Evolutionary conservation across 2,113 vertebrate species (phyloP).

Genomic region (Pungitius pungitius): DNA sequence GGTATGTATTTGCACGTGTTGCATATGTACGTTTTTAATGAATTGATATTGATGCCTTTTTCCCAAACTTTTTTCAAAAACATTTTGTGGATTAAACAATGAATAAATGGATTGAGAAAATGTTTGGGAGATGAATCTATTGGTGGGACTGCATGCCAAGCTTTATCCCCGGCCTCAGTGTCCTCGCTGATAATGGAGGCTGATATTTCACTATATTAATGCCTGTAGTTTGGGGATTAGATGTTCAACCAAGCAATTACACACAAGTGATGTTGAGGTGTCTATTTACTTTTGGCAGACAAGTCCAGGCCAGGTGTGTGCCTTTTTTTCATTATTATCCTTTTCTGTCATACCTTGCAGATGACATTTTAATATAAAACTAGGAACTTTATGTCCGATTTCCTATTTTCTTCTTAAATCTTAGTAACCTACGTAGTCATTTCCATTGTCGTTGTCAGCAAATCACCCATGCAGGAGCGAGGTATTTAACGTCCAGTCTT

Average conservation of each 20-base stretch:
- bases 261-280: not conserved
- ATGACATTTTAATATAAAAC: not conserved
- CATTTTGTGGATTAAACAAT: not conserved
- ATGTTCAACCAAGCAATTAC: not conserved
- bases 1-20: not conserved
- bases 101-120: not conserved
- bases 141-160: not conserved
- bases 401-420: slow-evolving; percentile 11
- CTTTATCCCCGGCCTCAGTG: slow-evolving; percentile 1
- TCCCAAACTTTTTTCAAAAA: not conserved
- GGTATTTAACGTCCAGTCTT: slow-evolving; percentile 64
- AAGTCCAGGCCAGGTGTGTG: not conserved
- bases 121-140: not conserved
- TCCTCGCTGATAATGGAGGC: slow-evolving; percentile 3
- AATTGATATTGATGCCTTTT: no score
- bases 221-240: not conserved
- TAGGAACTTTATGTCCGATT: not conserved
- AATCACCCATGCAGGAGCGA: slow-evolving; percentile 49
- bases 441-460: slow-evolving; percentile 56
- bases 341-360: not conserved
- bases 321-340: not conserved
- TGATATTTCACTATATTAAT: not conserved
- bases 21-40: not conserved
- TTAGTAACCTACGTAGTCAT: slow-evolving; percentile 14
- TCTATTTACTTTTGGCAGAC: slow-evolving; percentile 6